Evolutionary conservation across 2,797 vertebrate genomes (phyloP).

Genomic region (Typhlichthys eigenmanni): DNA sequence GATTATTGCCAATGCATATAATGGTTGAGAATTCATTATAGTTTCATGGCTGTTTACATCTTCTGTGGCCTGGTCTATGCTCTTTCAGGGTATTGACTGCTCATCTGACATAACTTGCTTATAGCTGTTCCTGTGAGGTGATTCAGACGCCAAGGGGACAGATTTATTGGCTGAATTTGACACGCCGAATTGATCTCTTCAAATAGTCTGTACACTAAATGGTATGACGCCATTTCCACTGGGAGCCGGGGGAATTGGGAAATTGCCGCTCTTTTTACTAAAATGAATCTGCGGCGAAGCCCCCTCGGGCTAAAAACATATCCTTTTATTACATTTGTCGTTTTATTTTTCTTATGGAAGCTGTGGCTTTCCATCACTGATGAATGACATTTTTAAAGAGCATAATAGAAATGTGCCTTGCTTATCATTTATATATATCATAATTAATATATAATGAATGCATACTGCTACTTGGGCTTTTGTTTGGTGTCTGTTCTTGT

Average conservation of each 20-base stretch:
- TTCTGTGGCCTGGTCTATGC: constrained; percentile 34
- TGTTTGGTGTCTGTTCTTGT: constrained; percentile 25
- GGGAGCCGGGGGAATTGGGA: background rate
- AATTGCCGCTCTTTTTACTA: constrained; percentile 14
- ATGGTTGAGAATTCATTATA: constrained; percentile 19
- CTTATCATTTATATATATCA: constrained; percentile 45
- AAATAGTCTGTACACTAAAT: constrained; percentile 22
- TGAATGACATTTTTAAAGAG: constrained; percentile 51
- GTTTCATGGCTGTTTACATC: constrained; percentile 29
- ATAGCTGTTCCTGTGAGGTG: constrained; percentile 15
- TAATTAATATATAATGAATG: background rate
- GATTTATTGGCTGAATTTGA: constrained; percentile 19
- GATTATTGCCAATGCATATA: constrained; percentile 14
- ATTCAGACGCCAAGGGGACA: constrained; percentile 22
- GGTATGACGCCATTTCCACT: constrained; percentile 11
- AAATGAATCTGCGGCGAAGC: constrained; percentile 21
- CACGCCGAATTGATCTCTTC: constrained; percentile 37
- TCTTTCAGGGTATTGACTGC: constrained; percentile 33
- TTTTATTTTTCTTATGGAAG: constrained; percentile 33
- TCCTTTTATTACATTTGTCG: constrained; percentile 42
- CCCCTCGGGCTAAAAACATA: constrained; percentile 10
- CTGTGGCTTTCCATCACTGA: constrained; percentile 39
- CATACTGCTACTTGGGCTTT: constrained; percentile 9
- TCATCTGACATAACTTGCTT: constrained; percentile 45
- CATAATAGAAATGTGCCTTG: constrained; percentile 26